Base-by-base conservation (phyloP, 2,888 invertebrate species). In the Lasioglossum oenotherae region DNA sequence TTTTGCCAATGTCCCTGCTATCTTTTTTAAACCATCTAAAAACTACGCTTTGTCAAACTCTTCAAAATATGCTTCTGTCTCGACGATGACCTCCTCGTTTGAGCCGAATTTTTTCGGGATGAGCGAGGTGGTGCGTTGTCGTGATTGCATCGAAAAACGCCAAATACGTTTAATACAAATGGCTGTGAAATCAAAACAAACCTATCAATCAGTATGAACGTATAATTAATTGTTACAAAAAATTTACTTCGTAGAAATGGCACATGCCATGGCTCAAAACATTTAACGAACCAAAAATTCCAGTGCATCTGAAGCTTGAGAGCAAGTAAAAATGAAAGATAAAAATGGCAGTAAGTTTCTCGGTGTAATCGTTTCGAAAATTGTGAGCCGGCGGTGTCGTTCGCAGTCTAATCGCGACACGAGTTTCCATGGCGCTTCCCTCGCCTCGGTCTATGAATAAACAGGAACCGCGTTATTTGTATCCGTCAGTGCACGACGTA, bases 381-480 rank as follows among this genome's bases (percentile, higher is more conserved):
- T 27, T 10, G 53, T 53, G 23, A 23, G n/a, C 27, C 14, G 27
- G 27, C 14, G 14, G 4, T 5, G 14, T 27, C 12, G 27, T 16
- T 27, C 60, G 27, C 27, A 60, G 60, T 60, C 27, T 60, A 35
- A 69, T 69, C 38, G 49, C 60, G 57, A 41, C 38, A 19, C 41
- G n/a, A 64, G 76, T 69, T 82, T 81, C 72, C 57, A 77, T 46
- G 46, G 44, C 38, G 69, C 5, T 75, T 41, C 53, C 8, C 31
- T 44, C 69, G 44, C 8, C 31, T 44, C 57, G 44, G 57, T 44
- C 60, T 46, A 67, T 49, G 71, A 69, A 76, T 60, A 85, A 78
- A 81, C 83, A 82, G 69, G 71, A 73, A 23, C 60, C 71, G 38
- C 35, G 80, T 82, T 86, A 81, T 86, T 86, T 85, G 78, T 80